Percentiles rank a stretch among this genome's conserved stretches.
phyloP scores from a whole-genome alignment of 1,140 invertebrate genomes.

The Cydia pomonella region DNA sequence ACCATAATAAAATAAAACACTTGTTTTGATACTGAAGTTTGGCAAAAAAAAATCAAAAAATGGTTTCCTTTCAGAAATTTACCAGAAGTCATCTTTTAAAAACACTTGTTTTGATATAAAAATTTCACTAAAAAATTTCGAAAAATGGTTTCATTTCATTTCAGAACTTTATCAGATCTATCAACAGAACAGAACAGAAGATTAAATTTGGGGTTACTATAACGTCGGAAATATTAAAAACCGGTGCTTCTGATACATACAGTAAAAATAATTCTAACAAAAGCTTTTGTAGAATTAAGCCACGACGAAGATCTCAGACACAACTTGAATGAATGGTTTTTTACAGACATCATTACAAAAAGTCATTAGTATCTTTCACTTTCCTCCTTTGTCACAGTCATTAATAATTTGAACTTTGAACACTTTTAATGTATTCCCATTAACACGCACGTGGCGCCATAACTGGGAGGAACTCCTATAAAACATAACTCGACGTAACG shows the following conservation, averaged over 20 bases:
- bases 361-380: conserved; percentile 56
- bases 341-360: conserved; percentile 49
- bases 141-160: no score
- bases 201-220: no score
- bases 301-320: not conserved
- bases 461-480: conserved; percentile 49
- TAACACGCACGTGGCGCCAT: conserved; percentile 67
- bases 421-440: conserved; percentile 74
- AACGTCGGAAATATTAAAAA: not conserved
- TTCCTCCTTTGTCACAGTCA: conserved; percentile 51
- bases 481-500: not conserved
- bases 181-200: no score
- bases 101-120: no score
- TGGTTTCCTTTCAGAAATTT: not conserved
- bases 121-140: no score
- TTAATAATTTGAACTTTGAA: conserved; percentile 66
- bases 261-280: no score
- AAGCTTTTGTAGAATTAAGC: no score
- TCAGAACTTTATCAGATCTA: no score
- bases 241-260: not conserved
- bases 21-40: no score
- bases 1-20: no score
- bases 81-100: not conserved
- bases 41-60: no score
- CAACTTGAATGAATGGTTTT: conserved; percentile 1